Conservation (phyloP, 2,888 invertebrate species). For the Baronia brevicornis region DNA sequence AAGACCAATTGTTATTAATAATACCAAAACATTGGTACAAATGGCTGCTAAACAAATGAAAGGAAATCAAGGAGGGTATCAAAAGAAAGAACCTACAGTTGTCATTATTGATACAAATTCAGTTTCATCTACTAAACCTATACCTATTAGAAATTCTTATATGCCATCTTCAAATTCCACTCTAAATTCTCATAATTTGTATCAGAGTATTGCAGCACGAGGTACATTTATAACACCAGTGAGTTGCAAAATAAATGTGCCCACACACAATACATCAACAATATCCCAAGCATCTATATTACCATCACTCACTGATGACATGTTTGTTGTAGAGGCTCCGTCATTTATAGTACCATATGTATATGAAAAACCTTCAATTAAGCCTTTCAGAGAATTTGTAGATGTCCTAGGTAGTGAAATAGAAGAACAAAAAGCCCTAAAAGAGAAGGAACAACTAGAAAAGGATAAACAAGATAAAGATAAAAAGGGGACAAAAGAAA, state of each 20-base stretch:
- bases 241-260: constrained; percentile 34
- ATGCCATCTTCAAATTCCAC: constrained; percentile 52
- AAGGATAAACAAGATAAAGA: constrained; percentile 35
- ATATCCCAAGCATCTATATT: constrained; percentile 79
- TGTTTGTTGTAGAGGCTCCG: constrained; percentile 94
- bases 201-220: constrained; percentile 65
- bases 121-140: constrained; percentile 77
- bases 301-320: constrained; percentile 91
- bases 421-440: constrained; percentile 75
- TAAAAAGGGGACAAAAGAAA: constrained; percentile 37
- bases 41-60: constrained; percentile 76
- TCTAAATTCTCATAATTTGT: constrained; percentile 78
- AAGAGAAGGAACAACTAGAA: constrained; percentile 56
- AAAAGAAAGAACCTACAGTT: constrained; percentile 83
- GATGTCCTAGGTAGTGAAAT: constrained; percentile 78
- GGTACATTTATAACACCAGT: constrained; percentile 60
- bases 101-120: constrained; percentile 88
- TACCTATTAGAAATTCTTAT: constrained; percentile 37
- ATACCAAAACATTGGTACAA: constrained; percentile 81
- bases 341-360: constrained; percentile 96
- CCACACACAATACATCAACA: constrained; percentile 42
- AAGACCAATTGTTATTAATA: constrained; percentile 78
- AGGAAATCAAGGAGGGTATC: constrained; percentile 28
- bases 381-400: constrained; percentile 84
- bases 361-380: constrained; percentile 90